Evolutionary conservation across 2,113 vertebrate species (phyloP), one percentile per base, ranked within the genome.

Genomic region (Gopherus evgoodei): DNA sequence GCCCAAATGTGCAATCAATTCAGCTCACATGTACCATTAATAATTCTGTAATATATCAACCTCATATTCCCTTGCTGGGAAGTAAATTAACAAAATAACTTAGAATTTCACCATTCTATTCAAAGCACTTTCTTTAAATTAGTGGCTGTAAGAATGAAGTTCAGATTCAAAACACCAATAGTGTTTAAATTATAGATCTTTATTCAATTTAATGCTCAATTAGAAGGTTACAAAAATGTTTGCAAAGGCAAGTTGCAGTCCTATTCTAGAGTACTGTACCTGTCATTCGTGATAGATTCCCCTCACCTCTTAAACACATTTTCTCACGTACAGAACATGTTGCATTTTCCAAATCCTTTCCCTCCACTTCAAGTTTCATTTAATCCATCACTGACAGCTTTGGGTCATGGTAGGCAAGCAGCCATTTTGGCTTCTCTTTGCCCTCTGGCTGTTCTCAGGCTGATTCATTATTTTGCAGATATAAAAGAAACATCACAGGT

Each of bases 381-480:
- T 94, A 16, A 93, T 90, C 56, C 84, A 47, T 84, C 22, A n/a
- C 69, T 53, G 19, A 86, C 5, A 25, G 38, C 47, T 90, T 94
- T 96, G 80, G 91, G 95, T 92, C 80, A 85, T 53, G 87, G 89
- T 83, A 89, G 88, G 80, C 69, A 92, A 59, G 42, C 80, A 84
- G 84, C 81, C 90, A 94, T 96, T 96, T 95, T 57, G 91, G 11
- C 47, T 84, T 79, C 82, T 93, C 94, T 87, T 57, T 27, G 38
- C 47, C 93, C 80, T 84, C 47, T 72, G 42, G 8, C 31, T 47
- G 29, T 94, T 93, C 90, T 87, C 84, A 38, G 62, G 56, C 81
- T 82, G 90, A 84, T 84, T 96, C 79, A 78, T 84, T 89, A 72
- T 91, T 94, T 90, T 91, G 84, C 86, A 82, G 83, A 87, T 93